These are phyloP conservation scores for Poeciliopsis gracilis DNA, from an alignment of 2,797 vertebrate species.

Conservation along the genomic window DNA sequence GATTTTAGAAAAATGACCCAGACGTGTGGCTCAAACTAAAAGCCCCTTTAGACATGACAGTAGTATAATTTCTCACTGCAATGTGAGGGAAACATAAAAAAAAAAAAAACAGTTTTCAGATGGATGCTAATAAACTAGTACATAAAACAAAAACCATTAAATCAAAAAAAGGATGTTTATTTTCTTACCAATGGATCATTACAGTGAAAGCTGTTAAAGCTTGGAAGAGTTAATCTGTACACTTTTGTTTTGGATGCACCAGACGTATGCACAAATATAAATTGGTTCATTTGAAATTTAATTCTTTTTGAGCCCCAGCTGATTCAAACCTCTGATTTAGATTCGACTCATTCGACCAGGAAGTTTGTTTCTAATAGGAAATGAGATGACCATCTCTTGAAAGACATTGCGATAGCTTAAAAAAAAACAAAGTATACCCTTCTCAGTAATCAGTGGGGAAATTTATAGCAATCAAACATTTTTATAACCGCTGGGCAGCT, in stretches of 20 bases:
- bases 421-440: background rate
- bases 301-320: background rate
- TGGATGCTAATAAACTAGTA: background rate
- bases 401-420: background rate
- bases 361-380: background rate
- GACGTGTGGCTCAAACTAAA: conserved; percentile 21
- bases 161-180: background rate
- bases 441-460: too few species aligned
- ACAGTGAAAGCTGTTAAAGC: conserved; percentile 3
- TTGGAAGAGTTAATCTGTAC: background rate
- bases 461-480: background rate
- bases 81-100: background rate
- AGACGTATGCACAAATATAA: too few species aligned
- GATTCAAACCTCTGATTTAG: background rate
- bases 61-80: conserved; percentile 11
- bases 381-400: background rate
- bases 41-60: conserved; percentile 14
- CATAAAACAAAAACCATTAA: background rate
- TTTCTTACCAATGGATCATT: background rate
- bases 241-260: too few species aligned
- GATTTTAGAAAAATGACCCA: conserved; percentile 37
- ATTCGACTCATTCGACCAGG: background rate
- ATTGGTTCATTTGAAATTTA: too few species aligned
- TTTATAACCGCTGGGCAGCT: background rate
- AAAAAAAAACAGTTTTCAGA: too few species aligned